Conservation (phyloP, 2,888 invertebrate species). For the Chorisops tibialis region DNA sequence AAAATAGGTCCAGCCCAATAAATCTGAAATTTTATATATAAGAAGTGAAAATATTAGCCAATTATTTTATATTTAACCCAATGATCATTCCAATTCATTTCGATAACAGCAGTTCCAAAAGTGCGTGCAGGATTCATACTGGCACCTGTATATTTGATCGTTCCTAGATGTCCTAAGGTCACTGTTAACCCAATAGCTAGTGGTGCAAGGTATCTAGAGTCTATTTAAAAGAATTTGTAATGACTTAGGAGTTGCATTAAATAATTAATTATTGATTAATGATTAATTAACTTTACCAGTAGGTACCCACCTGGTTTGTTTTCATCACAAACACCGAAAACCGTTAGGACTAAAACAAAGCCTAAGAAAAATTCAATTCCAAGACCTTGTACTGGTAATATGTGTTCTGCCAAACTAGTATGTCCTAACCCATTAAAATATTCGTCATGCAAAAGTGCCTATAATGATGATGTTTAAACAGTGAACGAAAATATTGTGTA, state of each 20-base stretch:
- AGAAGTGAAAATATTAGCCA: too few relatives aligned
- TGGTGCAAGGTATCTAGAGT: conserved; percentile 77
- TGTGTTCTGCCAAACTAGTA: conserved; percentile 60
- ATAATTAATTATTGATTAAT: background rate
- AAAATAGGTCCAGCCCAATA: conserved; percentile 87
- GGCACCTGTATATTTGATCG: conserved; percentile 80
- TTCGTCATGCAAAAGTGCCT: conserved; percentile 67
- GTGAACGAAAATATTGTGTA: background rate
- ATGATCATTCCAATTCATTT: conserved; percentile 70
- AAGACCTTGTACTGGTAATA: conserved; percentile 75
- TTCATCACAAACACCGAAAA: conserved; percentile 70
- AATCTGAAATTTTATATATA: conserved; percentile 53
- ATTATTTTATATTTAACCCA: conserved; percentile 65
- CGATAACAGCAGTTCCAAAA: conserved; percentile 81
- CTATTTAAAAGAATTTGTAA: conserved; percentile 46
- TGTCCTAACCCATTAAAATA: conserved; percentile 65
- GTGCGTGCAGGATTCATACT: conserved; percentile 92
- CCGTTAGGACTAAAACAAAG: conserved; percentile 81
- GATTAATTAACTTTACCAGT: conserved; percentile 28
- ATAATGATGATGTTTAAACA: conserved; percentile 23
- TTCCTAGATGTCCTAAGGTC: conserved; percentile 77
- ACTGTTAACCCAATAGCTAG: conserved; percentile 86
- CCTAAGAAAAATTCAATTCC: conserved; percentile 89
- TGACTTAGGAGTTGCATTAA: background rate
- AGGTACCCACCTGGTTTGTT: conserved; percentile 51